A percentile compares a stretch with the other conserved stretches of the same genome.
Evolutionary conservation across 2,888 invertebrate species (phyloP).

Genomic region (Idaea biselata): DNA sequence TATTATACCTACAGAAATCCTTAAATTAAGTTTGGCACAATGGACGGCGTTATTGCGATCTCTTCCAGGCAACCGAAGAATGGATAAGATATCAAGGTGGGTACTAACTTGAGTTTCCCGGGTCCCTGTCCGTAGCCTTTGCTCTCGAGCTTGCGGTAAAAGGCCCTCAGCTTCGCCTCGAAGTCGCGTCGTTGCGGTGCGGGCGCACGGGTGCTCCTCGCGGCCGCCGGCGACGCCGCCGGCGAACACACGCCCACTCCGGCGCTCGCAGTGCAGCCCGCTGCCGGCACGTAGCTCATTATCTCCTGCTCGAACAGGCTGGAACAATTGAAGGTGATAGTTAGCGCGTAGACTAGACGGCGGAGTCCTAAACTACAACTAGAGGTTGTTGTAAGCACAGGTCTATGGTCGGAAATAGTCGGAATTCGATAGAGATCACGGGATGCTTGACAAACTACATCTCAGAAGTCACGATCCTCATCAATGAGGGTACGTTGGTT

Average conservation of each 20-base stretch:
- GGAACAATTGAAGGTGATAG: conserved; percentile 30
- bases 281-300: conserved; percentile 95
- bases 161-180: conserved; percentile 95
- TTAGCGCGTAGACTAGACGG: background rate
- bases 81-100: too few species aligned
- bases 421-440: too few species aligned
- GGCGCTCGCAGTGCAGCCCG: conserved; percentile 60
- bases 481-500: too few species aligned
- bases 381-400: too few species aligned
- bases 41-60: too few species aligned
- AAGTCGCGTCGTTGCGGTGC: conserved; percentile 96
- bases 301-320: conserved; percentile 99
- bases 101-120: conserved; percentile 94
- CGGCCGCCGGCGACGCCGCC: conserved; percentile 90
- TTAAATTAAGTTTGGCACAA: too few species aligned
- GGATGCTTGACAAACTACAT: too few species aligned
- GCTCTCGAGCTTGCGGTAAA: conserved; percentile 96
- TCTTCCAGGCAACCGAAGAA: too few species aligned
- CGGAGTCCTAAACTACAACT: too few species aligned
- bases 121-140: conserved; percentile 99
- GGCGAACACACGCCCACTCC: conserved; percentile 83
- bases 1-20: too few species aligned
- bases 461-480: too few species aligned
- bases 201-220: conserved; percentile 89
- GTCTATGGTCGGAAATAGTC: too few species aligned